Conservation (phyloP, 2,797 vertebrate species). For the Sebastes trivittatus region DNA sequence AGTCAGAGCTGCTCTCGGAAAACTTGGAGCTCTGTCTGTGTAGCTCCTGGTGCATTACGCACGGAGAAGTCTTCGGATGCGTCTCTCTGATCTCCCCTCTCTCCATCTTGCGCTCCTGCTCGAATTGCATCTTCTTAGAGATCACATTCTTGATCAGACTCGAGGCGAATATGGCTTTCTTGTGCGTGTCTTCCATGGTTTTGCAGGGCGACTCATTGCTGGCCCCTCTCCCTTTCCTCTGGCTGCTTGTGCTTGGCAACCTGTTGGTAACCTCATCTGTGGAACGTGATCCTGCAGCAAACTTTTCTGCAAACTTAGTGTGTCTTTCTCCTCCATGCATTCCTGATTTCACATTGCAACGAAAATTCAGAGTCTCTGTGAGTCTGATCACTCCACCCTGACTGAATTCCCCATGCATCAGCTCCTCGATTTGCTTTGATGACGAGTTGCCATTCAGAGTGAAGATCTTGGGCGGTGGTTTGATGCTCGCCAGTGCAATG, state of each 20-base stretch:
- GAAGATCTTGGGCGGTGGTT: constrained; percentile 84
- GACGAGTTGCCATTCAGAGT: constrained; percentile 71
- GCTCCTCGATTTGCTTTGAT: constrained; percentile 74
- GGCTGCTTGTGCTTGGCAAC: constrained; percentile 74
- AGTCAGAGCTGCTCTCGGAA: constrained; percentile 87
- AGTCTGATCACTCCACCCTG: constrained; percentile 86
- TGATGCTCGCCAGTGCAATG: constrained; percentile 63
- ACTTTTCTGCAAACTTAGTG: constrained; percentile 74
- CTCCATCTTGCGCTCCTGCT: constrained; percentile 97
- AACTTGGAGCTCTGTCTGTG: constrained; percentile 86
- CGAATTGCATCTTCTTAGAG: constrained; percentile 97
- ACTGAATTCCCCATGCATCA: constrained; percentile 76
- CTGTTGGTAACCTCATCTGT: constrained; percentile 84
- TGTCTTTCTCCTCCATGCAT: constrained; percentile 69
- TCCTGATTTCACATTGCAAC: constrained; percentile 84
- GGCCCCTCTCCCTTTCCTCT: constrained; percentile 69
- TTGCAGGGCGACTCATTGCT: constrained; percentile 62
- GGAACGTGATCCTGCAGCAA: constrained; percentile 80
- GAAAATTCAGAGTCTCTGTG: constrained; percentile 88
- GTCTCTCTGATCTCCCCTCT: constrained; percentile 90
- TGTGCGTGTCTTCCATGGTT: constrained; percentile 86
- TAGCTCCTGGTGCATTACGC: constrained; percentile 65
- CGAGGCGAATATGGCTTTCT: constrained; percentile 93
- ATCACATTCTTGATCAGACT: constrained; percentile 95
- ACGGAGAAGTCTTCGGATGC: constrained; percentile 53